These are phyloP conservation scores for Ditylenchus weischeri DNA, from an alignment of 2,888 invertebrate genomes.

Conservation along the genomic window DNA sequence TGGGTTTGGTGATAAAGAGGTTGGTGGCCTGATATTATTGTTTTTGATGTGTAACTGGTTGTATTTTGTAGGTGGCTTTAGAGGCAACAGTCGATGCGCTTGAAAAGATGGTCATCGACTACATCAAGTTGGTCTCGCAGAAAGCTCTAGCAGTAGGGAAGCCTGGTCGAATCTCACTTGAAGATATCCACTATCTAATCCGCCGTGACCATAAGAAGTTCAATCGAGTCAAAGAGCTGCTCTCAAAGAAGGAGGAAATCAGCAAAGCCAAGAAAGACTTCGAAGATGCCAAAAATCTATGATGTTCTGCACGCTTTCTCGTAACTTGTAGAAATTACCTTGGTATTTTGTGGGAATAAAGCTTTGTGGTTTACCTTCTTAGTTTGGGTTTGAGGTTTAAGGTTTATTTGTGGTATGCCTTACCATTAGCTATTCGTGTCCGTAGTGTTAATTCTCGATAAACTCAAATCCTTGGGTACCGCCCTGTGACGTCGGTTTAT, in stretches of 20 bases:
- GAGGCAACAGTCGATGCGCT: constrained; percentile 95
- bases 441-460: no score
- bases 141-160: constrained; percentile 63
- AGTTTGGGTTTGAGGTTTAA: no score
- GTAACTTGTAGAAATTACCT: no score
- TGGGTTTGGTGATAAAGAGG: constrained; percentile 98
- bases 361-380: no score
- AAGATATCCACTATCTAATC: constrained; percentile 75
- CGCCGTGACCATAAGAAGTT: constrained; percentile 93
- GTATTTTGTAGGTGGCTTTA: constrained; percentile 68
- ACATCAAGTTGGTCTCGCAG: constrained; percentile 59
- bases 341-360: no score
- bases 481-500: no score
- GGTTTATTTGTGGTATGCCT: no score
- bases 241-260: constrained; percentile 86
- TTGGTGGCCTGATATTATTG: constrained; percentile 24
- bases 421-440: no score
- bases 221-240: constrained; percentile 78
- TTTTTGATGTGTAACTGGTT: constrained; percentile 1
- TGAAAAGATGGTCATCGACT: constrained; percentile 95
- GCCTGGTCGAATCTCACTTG: constrained; percentile 92
- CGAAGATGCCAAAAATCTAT: constrained; percentile 69
- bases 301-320: no score
- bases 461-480: no score
- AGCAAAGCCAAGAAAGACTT: constrained; percentile 98